Evolutionary conservation across 2,113 vertebrate genomes (phyloP).

Genomic region (Xenopus tropicalis): UCB_Xtro_10.0 CM004448.2:108817001-108817500

Average conservation of each 20-base stretch:
- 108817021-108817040: slow-evolving; percentile 32
- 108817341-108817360: too few relatives aligned
- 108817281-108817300: background rate
- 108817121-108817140: background rate
- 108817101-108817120: background rate
- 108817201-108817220: background rate
- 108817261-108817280: too few relatives aligned
- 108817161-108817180: background rate
- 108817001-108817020: slow-evolving; percentile 30
- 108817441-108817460: too few relatives aligned
- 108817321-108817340: background rate
- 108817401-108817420: too few relatives aligned
- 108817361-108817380: too few relatives aligned
- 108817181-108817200: background rate
- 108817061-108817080: background rate
- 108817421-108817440: too few relatives aligned
- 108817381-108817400: too few relatives aligned
- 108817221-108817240: background rate
- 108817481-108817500: too few relatives aligned
- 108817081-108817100: slow-evolving; percentile 9
- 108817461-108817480: too few relatives aligned
- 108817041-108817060: slow-evolving; percentile 22
- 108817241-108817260: background rate
- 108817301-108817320: background rate
- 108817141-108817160: too few relatives aligned